Evolutionary conservation across 2,888 invertebrate species (phyloP), one percentile per base, ranked within the genome.

Genomic region (Camptogramma bilineatum): DNA sequence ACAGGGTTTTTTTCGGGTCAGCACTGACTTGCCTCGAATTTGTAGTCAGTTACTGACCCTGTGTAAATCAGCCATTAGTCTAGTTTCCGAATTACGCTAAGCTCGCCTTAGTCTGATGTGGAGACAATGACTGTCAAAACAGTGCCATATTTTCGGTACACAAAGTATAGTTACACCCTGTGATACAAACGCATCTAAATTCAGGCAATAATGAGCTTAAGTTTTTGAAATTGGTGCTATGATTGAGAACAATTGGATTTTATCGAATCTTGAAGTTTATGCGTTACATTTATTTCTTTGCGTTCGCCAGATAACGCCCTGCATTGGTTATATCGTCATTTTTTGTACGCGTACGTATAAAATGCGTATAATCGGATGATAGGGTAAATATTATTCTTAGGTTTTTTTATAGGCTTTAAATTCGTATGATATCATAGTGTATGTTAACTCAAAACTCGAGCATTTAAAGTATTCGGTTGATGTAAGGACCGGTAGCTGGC

Each of bases 301-400:
- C 31, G 47, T 52, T 56, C 55, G 58, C 52, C 62, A 52, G 50
- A 69, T 16, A 56, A 44, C 64, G 74, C 86, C 87, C 87, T 88
- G 90, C 87, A 85, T 90, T 79, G 91, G 82, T 85, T 88, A 80
- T 87, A 87, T 90, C 86, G 85, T 75, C 58, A 61, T 77, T 77
- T 82, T 62, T 83, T 83, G 80, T 85, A 85, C 86, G 81, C 74
- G 66, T 64, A 77, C 82, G 84, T 87, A 84, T 85, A 76, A 82
- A 84, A 85, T 83, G 88, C 88, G 85, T 86, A 77, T 86, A 85
- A 86, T 88, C 88, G 91, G 91, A 87, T 74, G 76, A 86, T 91
- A 89, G 92, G 91, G 92, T 92, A 91, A 65, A 60, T 69, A 68
- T 65, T 68, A 58, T 69, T 63, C 62, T 66, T 62, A 64, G 34